Evolutionary conservation across 2,113 vertebrate genomes (phyloP).

Genomic region (Gavialis gangeticus): DNA sequence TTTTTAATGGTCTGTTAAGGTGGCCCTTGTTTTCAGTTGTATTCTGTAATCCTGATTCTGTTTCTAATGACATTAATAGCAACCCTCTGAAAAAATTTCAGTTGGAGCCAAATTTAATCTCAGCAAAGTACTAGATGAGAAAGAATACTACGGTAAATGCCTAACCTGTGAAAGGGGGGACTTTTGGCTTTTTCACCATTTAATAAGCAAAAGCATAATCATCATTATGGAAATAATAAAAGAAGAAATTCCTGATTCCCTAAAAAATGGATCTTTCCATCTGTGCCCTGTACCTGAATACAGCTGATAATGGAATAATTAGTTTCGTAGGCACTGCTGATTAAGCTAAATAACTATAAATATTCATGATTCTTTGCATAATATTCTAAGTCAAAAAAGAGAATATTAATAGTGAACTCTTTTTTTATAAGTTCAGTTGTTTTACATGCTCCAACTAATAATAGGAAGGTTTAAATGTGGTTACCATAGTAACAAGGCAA

Average conservation of each 20-base stretch:
- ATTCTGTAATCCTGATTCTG: not conserved
- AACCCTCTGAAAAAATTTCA: not conserved
- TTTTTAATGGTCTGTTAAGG: not conserved
- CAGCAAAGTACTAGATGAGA: not conserved
- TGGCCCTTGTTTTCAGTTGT: not conserved
- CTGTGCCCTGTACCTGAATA: slow-evolving; percentile 21
- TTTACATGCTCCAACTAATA: slow-evolving; percentile 33
- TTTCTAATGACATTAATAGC: not conserved
- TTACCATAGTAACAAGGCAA: slow-evolving; percentile 69
- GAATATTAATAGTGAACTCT: slow-evolving; percentile 32
- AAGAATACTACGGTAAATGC: slow-evolving; percentile 1
- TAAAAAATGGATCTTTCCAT: not conserved
- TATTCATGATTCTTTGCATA: slow-evolving; percentile 56
- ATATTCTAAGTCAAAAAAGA: slow-evolving; percentile 27
- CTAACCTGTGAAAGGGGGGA: not conserved
- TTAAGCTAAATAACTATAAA: slow-evolving; percentile 65
- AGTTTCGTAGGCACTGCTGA: slow-evolving; percentile 50
- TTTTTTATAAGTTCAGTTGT: slow-evolving; percentile 18
- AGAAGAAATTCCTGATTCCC: slow-evolving; percentile 1
- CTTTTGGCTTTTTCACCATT: not conserved
- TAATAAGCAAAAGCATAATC: slow-evolving; percentile 9
- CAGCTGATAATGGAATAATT: slow-evolving; percentile 38
- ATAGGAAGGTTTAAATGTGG: slow-evolving; percentile 47
- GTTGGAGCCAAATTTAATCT: not conserved
- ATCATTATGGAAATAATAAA: not conserved